These are phyloP conservation scores for Phlogophora meticulosa DNA, from an alignment of 2,888 invertebrate genomes.

Conservation along the genomic window DNA sequence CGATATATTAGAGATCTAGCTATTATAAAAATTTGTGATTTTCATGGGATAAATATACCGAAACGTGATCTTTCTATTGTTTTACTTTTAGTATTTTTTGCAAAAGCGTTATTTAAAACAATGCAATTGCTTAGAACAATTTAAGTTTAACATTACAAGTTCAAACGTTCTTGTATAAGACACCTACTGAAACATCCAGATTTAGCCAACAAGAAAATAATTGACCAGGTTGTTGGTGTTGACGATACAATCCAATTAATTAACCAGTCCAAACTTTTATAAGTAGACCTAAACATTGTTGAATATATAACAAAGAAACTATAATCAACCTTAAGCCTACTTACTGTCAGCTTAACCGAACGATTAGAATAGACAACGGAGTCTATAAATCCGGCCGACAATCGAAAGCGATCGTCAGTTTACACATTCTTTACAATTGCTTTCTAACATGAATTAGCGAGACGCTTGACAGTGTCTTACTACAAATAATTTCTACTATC, in stretches of 20 bases:
- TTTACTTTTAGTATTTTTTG: background rate
- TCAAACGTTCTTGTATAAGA: too few species aligned
- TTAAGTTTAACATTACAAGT: background rate
- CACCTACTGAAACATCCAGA: background rate
- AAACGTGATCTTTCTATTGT: constrained; percentile 1
- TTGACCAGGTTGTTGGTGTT: background rate
- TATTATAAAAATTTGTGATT: constrained; percentile 5
- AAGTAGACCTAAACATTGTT: background rate
- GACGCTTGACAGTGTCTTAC: constrained; percentile 65
- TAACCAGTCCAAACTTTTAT: background rate
- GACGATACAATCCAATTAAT: background rate
- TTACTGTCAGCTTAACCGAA: constrained; percentile 59
- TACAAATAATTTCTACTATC: constrained; percentile 33
- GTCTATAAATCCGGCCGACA: constrained; percentile 69
- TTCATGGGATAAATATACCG: background rate
- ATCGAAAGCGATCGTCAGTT: constrained; percentile 81
- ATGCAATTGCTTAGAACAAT: background rate
- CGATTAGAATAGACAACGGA: constrained; percentile 66
- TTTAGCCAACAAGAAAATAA: background rate
- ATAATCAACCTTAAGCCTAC: constrained; percentile 1
- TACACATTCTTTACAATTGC: constrained; percentile 84
- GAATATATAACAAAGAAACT: constrained; percentile 6
- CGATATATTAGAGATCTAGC: too few species aligned
- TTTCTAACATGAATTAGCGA: constrained; percentile 81
- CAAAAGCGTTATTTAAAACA: background rate